Evolutionary conservation across 2,888 invertebrate genomes (phyloP).

Genomic region (Scrobipalpa costella): DNA sequence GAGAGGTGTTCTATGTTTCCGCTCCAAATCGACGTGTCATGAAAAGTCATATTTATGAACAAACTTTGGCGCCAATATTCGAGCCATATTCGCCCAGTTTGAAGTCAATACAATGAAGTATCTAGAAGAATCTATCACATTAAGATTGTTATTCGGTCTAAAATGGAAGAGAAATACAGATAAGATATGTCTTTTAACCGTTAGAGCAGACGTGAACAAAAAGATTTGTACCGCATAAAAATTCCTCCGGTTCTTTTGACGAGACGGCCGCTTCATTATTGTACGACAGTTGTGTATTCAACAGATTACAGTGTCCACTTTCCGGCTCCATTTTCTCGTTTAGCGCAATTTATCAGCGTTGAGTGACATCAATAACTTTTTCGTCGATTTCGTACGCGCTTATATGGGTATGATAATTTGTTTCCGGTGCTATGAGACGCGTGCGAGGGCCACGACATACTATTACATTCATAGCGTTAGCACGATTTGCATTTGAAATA

Average conservation of each 20-base stretch:
- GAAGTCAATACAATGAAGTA: slow-evolving; percentile 27
- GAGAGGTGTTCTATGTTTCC: slow-evolving; percentile 59
- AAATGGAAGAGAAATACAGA: slow-evolving; percentile 12
- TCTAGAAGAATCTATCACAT: neutral
- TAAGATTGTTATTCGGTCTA: neutral
- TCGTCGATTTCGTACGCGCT: slow-evolving; percentile 71
- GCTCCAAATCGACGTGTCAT: slow-evolving; percentile 41
- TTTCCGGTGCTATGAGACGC: slow-evolving; percentile 76
- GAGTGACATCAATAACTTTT: slow-evolving; percentile 76
- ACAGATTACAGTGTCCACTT: slow-evolving; percentile 53
- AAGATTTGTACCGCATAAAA: slow-evolving; percentile 49
- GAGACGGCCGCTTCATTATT: slow-evolving; percentile 45
- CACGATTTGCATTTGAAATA: slow-evolving; percentile 82
- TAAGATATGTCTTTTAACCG: slow-evolving; percentile 50
- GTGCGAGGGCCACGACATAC: slow-evolving; percentile 78
- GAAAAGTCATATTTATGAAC: slow-evolving; percentile 59
- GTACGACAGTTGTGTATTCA: slow-evolving; percentile 51
- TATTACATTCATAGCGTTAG: slow-evolving; percentile 78
- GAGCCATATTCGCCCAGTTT: slow-evolving; percentile 52
- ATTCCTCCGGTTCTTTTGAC: slow-evolving; percentile 49
- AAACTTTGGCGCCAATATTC: slow-evolving; percentile 62
- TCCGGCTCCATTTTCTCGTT: slow-evolving; percentile 66
- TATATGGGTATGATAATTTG: slow-evolving; percentile 81
- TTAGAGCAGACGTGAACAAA: slow-evolving; percentile 51
- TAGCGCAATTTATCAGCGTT: slow-evolving; percentile 73